Conservation (phyloP, 2,888 invertebrate species). For the Xestia c-nigrum region DNA sequence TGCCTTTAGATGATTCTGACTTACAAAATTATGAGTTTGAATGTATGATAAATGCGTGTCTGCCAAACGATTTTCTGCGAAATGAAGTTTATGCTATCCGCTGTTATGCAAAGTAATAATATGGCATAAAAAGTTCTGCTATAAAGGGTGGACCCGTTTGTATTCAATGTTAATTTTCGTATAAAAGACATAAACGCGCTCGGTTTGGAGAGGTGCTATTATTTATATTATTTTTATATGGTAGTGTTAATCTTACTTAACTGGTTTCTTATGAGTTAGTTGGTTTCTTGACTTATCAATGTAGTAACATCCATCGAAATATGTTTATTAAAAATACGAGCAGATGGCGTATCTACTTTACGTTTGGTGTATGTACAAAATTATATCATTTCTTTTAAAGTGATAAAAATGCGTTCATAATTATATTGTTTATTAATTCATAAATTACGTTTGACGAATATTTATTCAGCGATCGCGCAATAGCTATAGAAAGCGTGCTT, state of each 20-base stretch:
- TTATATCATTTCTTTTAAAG: background rate
- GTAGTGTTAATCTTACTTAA: background rate
- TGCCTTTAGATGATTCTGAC: no score
- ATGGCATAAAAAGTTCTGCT: no score
- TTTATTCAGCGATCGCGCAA: constrained; percentile 52
- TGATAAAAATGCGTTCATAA: background rate
- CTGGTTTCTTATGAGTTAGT: background rate
- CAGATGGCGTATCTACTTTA: background rate
- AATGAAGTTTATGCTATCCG: no score
- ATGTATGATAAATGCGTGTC: no score
- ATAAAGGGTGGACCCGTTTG: no score
- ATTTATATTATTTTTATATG: background rate
- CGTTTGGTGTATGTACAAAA: background rate
- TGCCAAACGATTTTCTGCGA: no score
- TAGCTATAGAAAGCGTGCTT: constrained; percentile 69
- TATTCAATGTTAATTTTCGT: no score
- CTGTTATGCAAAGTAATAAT: no score
- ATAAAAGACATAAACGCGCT: constrained; percentile 82
- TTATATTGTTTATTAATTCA: constrained; percentile 33
- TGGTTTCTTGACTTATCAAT: no score
- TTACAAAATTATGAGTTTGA: no score
- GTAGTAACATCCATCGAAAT: rapidly evolving
- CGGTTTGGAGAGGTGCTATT: background rate
- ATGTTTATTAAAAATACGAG: background rate
- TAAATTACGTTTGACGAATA: constrained; percentile 42